phyloP scores from a whole-genome alignment of 2,797 vertebrate species.

The Eulemur albifrons region DNA sequence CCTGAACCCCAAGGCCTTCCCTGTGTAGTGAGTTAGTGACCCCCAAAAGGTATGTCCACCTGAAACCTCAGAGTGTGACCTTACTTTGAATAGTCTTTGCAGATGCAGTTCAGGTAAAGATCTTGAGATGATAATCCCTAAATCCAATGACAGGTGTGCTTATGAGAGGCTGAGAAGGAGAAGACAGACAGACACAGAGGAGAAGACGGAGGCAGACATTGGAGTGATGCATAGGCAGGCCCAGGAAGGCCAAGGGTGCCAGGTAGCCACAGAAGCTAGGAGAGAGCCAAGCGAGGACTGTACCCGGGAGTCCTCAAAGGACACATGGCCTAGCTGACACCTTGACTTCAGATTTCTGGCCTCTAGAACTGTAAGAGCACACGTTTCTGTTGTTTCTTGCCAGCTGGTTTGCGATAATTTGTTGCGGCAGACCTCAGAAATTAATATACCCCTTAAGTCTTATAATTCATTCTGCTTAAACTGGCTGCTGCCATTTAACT shows the following conservation, averaged over 20 bases:
- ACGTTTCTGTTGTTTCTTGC: background rate
- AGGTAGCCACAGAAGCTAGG: accelerated
- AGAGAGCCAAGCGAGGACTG: background rate
- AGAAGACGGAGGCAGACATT: background rate
- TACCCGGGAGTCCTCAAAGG: background rate
- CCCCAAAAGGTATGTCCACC: background rate
- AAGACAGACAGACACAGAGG: background rate
- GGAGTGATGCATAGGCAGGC: background rate
- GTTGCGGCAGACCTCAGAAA: background rate
- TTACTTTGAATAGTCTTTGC: background rate
- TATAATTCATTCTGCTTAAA: background rate
- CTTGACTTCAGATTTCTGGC: background rate
- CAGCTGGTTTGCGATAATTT: background rate
- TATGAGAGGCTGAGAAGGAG: background rate
- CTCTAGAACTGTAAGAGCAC: background rate
- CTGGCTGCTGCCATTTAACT: background rate
- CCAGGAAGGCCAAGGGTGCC: background rate
- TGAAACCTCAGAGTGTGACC: background rate
- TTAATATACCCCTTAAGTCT: background rate
- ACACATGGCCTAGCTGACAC: accelerated
- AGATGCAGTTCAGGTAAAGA: background rate
- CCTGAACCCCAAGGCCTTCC: background rate
- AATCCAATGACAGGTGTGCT: background rate
- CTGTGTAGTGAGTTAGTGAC: background rate
- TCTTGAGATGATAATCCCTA: background rate